Base-by-base conservation (phyloP, 2,888 invertebrate species). In the Drosophila algonquin region DNA sequence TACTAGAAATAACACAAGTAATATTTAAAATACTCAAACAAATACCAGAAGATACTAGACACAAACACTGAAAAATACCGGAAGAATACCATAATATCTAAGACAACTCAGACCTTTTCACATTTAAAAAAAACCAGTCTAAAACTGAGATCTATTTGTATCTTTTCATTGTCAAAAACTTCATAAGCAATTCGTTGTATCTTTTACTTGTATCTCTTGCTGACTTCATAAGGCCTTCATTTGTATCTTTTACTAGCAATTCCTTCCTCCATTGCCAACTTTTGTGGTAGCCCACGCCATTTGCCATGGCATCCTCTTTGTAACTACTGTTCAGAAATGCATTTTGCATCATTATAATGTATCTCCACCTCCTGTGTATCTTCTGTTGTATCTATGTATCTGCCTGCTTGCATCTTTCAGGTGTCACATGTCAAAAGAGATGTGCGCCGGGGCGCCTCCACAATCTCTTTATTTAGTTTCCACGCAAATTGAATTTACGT, bases 361-460 rank as follows among this genome's bases (percentile, higher is more conserved):
- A 46, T 48, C 40, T 59, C 63, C 14, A 4, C 10, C 40, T 14
- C 2, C 12, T 2, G 6, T 35, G 14, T 14, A 14, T 40, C 40
- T 7, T 1, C 40, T 40, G 14, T 40, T 12, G 14, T 40, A 2
- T 18, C 18, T 18, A 1, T 40, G 14, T 40, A 40, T 40, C 40
- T 40, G 0, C 40, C 14, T 40, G 14, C 14, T 40, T 14, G 40
- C 40, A 71, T 60, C 74, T 76, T 69, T 76, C 84, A 87, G 89
- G 89, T 84, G 87, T 84, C 81, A 73, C 81, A 75, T 83, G 80
- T 74, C 80, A 83, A 75, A 75, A 55, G 57, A 62, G 56, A 71
- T 63, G 65, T 40, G 55, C 44, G 45, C 71, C 47, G 53, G 68
- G 68, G 81, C 63, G 68, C 64, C 64, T 53, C 64, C 75, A 72